These are phyloP conservation scores for Crotalus helleri DNA, from an alignment of 2,113 vertebrate species.

Conservation along the genomic window DNA sequence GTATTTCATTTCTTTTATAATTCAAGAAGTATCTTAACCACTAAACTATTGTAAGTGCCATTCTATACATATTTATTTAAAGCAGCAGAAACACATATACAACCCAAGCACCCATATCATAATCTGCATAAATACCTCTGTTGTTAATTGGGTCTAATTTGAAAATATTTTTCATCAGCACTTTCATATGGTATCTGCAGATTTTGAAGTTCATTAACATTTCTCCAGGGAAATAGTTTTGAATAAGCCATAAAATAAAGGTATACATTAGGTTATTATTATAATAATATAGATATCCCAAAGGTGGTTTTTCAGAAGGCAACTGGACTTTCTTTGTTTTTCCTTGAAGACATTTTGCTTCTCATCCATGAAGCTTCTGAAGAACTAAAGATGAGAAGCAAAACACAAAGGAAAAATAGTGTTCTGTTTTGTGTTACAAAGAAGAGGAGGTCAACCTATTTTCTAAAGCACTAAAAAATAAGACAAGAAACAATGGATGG, in stretches of 20 bases:
- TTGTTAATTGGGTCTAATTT: constrained; percentile 57
- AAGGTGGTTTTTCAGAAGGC: not conserved
- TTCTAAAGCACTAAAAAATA: no score
- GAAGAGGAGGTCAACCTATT: no score
- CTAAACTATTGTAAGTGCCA: constrained; percentile 12
- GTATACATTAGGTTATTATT: constrained; percentile 43
- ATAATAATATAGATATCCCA: constrained; percentile 34
- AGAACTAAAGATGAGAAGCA: no score
- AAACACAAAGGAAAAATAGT: no score
- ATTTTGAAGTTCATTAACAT: constrained; percentile 58
- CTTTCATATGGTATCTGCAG: constrained; percentile 32
- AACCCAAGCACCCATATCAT: not conserved
- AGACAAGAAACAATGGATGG: no score
- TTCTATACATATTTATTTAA: constrained; percentile 27
- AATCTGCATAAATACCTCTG: constrained; percentile 24
- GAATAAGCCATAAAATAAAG: constrained; percentile 56
- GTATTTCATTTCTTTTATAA: not conserved
- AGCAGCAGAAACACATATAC: not conserved
- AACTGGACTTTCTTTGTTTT: not conserved
- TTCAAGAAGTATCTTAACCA: not conserved
- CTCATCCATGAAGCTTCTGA: no score
- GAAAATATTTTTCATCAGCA: constrained; percentile 53
- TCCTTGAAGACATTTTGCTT: no score
- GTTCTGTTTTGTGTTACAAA: no score
- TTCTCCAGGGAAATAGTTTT: constrained; percentile 26